Conservation (phyloP, 2,113 vertebrate genomes). For the Sakesphorus luctuosus region DNA sequence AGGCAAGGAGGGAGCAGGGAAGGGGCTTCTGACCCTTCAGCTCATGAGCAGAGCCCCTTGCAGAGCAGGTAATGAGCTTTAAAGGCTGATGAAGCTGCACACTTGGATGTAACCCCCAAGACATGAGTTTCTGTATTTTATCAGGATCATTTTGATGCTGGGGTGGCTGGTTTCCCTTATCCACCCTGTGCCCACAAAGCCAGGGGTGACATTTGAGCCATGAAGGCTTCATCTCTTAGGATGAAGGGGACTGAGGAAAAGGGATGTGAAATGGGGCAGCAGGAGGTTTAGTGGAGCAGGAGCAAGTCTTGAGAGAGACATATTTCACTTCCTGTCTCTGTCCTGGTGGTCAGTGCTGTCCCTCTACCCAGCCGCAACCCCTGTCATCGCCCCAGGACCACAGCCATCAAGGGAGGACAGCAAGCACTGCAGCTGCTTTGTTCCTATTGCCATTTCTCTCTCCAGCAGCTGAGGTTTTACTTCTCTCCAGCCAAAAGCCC, state of each 20-base stretch:
- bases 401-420: background rate
- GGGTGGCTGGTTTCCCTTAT: background rate
- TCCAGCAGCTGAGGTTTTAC: background rate
- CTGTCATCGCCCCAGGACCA: background rate
- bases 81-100: background rate
- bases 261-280: background rate
- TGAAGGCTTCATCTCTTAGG: background rate
- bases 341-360: background rate
- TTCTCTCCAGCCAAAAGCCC: background rate
- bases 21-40: background rate
- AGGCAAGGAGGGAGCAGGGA: background rate
- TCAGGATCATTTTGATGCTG: background rate
- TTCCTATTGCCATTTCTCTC: background rate
- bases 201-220: background rate
- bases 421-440: rapidly evolving
- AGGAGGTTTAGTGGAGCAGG: background rate
- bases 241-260: background rate
- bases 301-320: background rate
- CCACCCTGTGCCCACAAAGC: background rate
- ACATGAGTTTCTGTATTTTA: background rate
- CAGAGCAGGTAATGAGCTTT: background rate
- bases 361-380: background rate
- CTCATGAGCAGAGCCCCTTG: background rate
- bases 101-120: background rate
- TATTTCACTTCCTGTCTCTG: background rate